Conservation (phyloP, 2,888 invertebrate genomes). For the Neoscelio sp. region DNA sequence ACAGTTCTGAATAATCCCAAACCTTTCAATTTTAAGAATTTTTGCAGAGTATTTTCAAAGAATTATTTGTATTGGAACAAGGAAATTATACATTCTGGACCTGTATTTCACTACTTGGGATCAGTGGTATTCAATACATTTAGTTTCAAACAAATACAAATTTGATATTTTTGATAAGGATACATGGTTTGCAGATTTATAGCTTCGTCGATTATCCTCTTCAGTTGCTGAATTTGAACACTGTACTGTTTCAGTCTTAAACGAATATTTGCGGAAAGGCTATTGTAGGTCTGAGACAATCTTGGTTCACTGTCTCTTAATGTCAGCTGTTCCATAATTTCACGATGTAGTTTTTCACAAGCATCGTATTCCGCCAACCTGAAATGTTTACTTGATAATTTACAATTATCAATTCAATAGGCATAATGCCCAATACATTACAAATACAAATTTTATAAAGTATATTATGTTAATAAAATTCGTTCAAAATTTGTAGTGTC, state of each 20-base stretch:
- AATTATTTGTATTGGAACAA: too few relatives aligned
- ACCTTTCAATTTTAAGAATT: too few relatives aligned
- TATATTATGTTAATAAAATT: constrained; percentile 1
- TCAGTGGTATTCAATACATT: too few relatives aligned
- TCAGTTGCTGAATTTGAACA: constrained; percentile 85
- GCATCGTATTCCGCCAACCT: constrained; percentile 88
- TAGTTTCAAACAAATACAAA: not conserved
- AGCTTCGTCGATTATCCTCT: constrained; percentile 84
- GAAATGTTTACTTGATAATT: constrained; percentile 19
- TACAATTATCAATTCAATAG: not conserved
- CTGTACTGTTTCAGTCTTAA: constrained; percentile 86
- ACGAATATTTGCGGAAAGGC: constrained; percentile 85
- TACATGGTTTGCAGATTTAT: constrained; percentile 83
- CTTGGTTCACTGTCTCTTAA: constrained; percentile 84
- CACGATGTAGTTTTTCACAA: constrained; percentile 86
- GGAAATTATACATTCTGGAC: too few relatives aligned
- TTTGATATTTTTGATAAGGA: constrained; percentile 75
- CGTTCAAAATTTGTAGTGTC: too few relatives aligned
- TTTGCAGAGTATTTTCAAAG: too few relatives aligned
- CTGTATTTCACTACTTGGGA: too few relatives aligned
- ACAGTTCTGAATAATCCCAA: too few relatives aligned
- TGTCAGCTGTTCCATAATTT: constrained; percentile 86
- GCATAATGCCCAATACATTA: not conserved
- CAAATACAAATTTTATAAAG: too few relatives aligned
- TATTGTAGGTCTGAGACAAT: constrained; percentile 85